Evolutionary conservation across 2,888 invertebrate species (phyloP), one percentile per base, ranked within the genome.

Genomic region (Hecatera dysodea): DNA sequence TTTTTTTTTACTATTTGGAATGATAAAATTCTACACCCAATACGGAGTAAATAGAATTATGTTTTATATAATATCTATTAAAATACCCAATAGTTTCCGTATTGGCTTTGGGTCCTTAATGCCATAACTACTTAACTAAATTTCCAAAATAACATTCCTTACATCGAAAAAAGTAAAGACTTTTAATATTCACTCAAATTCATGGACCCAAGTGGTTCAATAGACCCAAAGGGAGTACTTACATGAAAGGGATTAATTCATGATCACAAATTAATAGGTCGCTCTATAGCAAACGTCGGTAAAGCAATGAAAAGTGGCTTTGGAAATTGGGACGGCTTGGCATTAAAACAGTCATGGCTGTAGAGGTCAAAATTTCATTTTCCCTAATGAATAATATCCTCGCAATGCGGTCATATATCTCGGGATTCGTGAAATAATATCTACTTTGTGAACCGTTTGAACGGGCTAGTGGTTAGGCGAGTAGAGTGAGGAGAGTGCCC

Each of bases 371-470:
- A 86, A 93, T 93, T 93, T 91, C 90, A 93, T 93, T 91, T 91
- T 89, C 89, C 86, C 81, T 92, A 92, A 92, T 92, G 92, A 93
- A 94, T 93, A 93, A 94, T 94, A 93, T 90, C 90, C 89, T 80
- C 81, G 83, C 89, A 93, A 85, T 90, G 90, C 84, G 86, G 83
- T 86, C 92, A 92, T 94, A 94, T 92, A 93, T 93, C 90, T 93
- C 86, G 84, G 91, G 92, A 93, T 93, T 92, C 90, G 84, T 82
- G 87, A 88, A 90, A 92, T 84, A 86, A 87, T 84, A 87, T 81
- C 86, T 84, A 85, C 81, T 86, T 82, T 68, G 70, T 89, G 89
- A 81, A 76, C 36, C 75, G 83, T 88, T 89, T 84, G 77, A 66
- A 73, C 50, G 42, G 42, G 65, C 39, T 33, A 82, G 80, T 83